A percentile compares a stretch with the other conserved stretches of the same genome.
Evolutionary conservation across 1,140 invertebrate species (phyloP).

Genomic region (Drosophila lacteicornis): DNA sequence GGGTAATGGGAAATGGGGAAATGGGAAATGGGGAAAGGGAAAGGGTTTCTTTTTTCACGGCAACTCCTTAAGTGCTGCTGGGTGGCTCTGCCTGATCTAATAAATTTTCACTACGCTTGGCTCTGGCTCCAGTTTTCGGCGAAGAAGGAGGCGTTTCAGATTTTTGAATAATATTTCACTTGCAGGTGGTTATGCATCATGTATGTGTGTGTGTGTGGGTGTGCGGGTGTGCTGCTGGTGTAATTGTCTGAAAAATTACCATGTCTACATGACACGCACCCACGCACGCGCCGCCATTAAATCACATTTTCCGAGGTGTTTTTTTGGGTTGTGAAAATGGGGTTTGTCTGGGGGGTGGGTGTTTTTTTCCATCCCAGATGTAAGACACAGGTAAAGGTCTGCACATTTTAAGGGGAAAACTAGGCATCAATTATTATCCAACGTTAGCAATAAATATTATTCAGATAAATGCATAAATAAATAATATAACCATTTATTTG

Average conservation of each 20-base stretch:
- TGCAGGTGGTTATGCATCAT: slow-evolving; percentile 76
- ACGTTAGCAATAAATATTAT: slow-evolving; percentile 6
- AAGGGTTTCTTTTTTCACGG: slow-evolving; percentile 35
- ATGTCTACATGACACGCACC: slow-evolving; percentile 78
- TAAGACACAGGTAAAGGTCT: not conserved
- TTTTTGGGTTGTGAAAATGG: slow-evolving; percentile 23
- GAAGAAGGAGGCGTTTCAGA: slow-evolving; percentile 56
- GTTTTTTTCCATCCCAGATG: not conserved
- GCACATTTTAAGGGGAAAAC: not conserved
- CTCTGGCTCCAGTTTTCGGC: slow-evolving; percentile 3
- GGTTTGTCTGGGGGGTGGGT: not conserved
- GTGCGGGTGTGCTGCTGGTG: slow-evolving; percentile 33
- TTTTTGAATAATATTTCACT: slow-evolving; percentile 82
- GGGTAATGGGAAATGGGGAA: slow-evolving; percentile 17
- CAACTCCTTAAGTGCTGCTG: slow-evolving; percentile 59
- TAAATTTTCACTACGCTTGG: slow-evolving; percentile 65
- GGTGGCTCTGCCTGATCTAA: slow-evolving; percentile 54
- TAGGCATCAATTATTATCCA: not conserved
- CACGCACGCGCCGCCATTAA: slow-evolving; percentile 68
- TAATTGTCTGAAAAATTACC: slow-evolving; percentile 81
- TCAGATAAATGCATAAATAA: not conserved
- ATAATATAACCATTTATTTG: not conserved
- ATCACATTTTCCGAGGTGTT: slow-evolving; percentile 61
- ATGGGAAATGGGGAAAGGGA: not conserved
- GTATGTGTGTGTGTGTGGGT: slow-evolving; percentile 60